These are phyloP conservation scores for Hydropotes inermis DNA, from an alignment of 2,113 vertebrate genomes.

Conservation along the genomic window DNA sequence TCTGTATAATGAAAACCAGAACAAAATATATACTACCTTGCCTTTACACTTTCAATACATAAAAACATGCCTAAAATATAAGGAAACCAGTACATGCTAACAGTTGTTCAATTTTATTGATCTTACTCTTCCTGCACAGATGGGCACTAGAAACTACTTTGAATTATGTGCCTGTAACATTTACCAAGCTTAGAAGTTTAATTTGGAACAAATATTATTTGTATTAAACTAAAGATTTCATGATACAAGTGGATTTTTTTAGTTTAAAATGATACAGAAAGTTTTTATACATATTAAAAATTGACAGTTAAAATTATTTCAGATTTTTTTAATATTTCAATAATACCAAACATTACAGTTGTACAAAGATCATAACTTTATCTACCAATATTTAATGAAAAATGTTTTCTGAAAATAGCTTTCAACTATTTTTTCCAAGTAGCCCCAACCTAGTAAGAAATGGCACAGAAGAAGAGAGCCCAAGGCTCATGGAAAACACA, in stretches of 20 bases:
- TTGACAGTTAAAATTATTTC: neutral
- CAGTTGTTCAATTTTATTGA: neutral
- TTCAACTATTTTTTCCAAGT: neutral
- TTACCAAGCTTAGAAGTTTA: constrained; percentile 29
- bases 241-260: neutral
- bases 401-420: neutral
- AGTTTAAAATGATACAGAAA: constrained; percentile 12
- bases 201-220: neutral
- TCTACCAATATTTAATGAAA: neutral
- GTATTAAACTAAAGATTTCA: neutral
- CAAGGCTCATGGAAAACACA: neutral
- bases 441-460: neutral
- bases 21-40: neutral
- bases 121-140: constrained; percentile 10
- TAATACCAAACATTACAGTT: neutral
- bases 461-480: neutral
- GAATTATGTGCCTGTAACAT: neutral
- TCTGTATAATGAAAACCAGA: neutral
- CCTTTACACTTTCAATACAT: neutral
- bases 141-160: constrained; percentile 13
- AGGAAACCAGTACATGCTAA: neutral
- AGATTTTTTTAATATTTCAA: neutral
- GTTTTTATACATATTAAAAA: neutral
- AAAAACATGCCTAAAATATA: constrained; percentile 34
- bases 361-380: neutral